Conservation (phyloP, 2,888 invertebrate genomes). For the Leptinotarsa juncta region DNA sequence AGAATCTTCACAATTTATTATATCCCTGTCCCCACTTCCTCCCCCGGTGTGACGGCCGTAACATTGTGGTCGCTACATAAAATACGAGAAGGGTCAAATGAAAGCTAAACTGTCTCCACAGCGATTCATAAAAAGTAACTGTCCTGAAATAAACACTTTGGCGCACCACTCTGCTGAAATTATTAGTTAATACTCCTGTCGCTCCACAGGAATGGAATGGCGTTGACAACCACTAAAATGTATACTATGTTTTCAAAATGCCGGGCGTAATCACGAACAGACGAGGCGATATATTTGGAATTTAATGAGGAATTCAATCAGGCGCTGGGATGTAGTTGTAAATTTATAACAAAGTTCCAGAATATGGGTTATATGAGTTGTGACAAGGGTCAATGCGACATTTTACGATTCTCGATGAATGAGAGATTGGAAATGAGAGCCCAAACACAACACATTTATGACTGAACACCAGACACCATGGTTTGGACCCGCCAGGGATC, state of each 20-base stretch:
- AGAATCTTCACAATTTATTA: no score
- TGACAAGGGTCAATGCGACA: background rate
- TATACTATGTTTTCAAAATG: constrained; percentile 31
- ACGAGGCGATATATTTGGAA: constrained; percentile 3
- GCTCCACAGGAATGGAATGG: constrained; percentile 33
- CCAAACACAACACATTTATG: no score
- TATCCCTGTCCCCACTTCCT: constrained; percentile 27
- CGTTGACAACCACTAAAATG: constrained; percentile 36
- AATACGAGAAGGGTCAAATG: constrained; percentile 56
- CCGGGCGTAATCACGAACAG: constrained; percentile 28
- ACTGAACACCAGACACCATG: no score
- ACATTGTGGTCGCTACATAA: constrained; percentile 40
- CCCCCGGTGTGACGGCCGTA: constrained; percentile 7
- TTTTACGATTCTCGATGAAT: no score
- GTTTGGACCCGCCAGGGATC: no score
- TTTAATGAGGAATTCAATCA: constrained; percentile 13
- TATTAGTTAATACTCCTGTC: constrained; percentile 53
- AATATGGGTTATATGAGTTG: background rate
- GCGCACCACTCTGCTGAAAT: constrained; percentile 50
- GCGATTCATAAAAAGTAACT: constrained; percentile 59
- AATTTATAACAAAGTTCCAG: background rate
- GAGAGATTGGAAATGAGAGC: no score
- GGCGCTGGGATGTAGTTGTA: background rate
- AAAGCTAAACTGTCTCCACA: constrained; percentile 57
- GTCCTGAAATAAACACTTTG: constrained; percentile 53